Evolutionary conservation across 2,113 vertebrate genomes (phyloP), one percentile per base, ranked within the genome.

Genomic region (Cyanoderma ruficeps): DNA sequence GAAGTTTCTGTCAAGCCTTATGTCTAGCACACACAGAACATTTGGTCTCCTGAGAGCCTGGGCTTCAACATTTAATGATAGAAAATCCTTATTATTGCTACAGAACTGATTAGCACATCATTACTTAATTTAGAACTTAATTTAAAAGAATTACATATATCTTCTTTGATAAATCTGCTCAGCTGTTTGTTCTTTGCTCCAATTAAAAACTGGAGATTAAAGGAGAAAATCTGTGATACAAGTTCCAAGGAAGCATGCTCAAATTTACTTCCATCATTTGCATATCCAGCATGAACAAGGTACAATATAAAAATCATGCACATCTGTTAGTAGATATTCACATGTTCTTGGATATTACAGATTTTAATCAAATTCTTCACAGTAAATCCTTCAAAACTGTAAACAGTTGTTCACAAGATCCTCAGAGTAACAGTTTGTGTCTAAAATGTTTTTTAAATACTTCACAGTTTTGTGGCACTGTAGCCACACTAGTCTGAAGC

Each of bases 181-280:
- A 83, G 67, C 79, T 95, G 88, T 92, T 93, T 90, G 85, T 88
- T 94, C 76, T 90, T 89, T 61, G 44, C 65, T 86, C 92, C 90
- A 95, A 97, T 95, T 96, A 97, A 95, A 96, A 93, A 68, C 21
- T 81, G 47, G 41, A 95, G 90, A 92, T 90, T 91, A 92, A 92
- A 78, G 39, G 49, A 70, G 70, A 79, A 82, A 65, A 89, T 52
- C 60, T 53, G 21, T 81, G 30, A 78, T 68, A 42, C 18, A 86
- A 70, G 63, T 84, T 72, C 33, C 42, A 53, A 70, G 93, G 70
- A 94, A 70, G 49, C 76, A 41, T 77, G 21, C 25, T 75, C 78
- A 41, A 90, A 87, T 92, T 83, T 86, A 83, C 37, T 80, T 87
- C 15, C 74, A 47, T 30, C 28, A 33, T 53, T 88, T 57, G 56